phyloP scores from a whole-genome alignment of 1,140 invertebrate genomes.

The Leptinotarsa undecemlineata region DNA sequence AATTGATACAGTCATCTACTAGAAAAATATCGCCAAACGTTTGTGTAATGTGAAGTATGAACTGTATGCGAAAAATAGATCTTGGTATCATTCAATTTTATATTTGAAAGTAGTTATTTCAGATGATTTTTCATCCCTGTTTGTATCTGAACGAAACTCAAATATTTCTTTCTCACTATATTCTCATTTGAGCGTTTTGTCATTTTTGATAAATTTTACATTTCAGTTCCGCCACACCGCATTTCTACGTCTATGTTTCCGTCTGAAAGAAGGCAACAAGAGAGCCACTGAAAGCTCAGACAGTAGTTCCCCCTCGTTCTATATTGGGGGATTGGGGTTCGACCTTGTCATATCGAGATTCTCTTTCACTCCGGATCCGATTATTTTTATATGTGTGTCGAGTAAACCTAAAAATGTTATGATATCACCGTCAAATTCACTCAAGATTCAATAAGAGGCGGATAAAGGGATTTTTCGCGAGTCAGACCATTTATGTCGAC shows the following conservation, averaged over 20 bases:
- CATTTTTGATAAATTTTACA: too few species aligned
- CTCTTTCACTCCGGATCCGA: constrained; percentile 26
- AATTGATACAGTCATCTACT: too few species aligned
- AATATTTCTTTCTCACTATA: too few species aligned
- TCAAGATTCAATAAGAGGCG: constrained; percentile 22
- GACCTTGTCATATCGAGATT: constrained; percentile 28
- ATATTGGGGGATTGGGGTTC: constrained; percentile 25
- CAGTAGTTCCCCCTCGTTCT: constrained; percentile 22
- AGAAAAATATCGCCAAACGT: too few species aligned
- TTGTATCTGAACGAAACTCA: too few species aligned
- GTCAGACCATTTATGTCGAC: neutral
- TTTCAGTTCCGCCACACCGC: too few species aligned
- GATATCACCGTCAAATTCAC: constrained; percentile 27
- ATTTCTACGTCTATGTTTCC: neutral
- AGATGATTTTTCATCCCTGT: too few species aligned
- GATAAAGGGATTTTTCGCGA: constrained; percentile 19
- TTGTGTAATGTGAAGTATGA: too few species aligned
- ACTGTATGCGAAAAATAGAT: too few species aligned
- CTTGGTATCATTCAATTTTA: too few species aligned
- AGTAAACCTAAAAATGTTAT: constrained; percentile 27
- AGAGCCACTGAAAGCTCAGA: constrained; percentile 19
- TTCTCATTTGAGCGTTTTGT: too few species aligned
- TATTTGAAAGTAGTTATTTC: too few species aligned
- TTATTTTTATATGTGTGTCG: constrained; percentile 29
- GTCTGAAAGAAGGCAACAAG: constrained; percentile 19